Evolutionary conservation across 2,113 vertebrate species (phyloP), one percentile per base, ranked within the genome.

Genomic region (Rhinolophus sinicus): DNA sequence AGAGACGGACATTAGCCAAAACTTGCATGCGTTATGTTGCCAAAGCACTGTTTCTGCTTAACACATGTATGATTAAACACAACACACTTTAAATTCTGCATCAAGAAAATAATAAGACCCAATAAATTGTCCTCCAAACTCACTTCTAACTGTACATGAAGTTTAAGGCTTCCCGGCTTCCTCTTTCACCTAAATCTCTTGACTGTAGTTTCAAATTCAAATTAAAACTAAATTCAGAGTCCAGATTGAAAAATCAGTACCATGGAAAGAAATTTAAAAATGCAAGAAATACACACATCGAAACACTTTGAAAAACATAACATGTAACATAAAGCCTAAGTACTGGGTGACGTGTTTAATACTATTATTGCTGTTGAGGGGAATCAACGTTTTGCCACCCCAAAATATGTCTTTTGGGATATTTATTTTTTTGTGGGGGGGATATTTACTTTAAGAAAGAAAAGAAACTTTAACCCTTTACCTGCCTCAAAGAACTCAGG

Each of bases 161-260:
- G 8, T 44, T 38, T 90, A 95, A 69, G 65, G 8, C 33, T 38
- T 82, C 9, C 52, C 83, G 58, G n/a, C 40, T 70, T 70, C 38
- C 81, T 72, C 30, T 88, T 97, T 93, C 58, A 91, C 30, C 75
- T 73, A 73, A 90, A 84, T 54, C 28, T 87, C 56, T 28, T 44
- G 4, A 77, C 60, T 52, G 26, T 2, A 58, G 58, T 60, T 93
- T 97, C 80, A 92, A 88, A 69, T 73, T 93, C 35, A 94, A 77
- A 70, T 54, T 81, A 28, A 97, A 77, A 88, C 6, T 67, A 90
- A 72, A 60, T 47, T 84, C 67, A n/a, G 50, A 56, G 83, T 94
- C 52, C n/a, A 69, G 47, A 52, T 16, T 76, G 54, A 28, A 85
- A 77, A 92, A 92, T 91, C 54, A 70, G 80, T 44, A 88, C n/a